phyloP scores from a whole-genome alignment of 2,113 vertebrate genomes.

The Chitala chitala region DNA sequence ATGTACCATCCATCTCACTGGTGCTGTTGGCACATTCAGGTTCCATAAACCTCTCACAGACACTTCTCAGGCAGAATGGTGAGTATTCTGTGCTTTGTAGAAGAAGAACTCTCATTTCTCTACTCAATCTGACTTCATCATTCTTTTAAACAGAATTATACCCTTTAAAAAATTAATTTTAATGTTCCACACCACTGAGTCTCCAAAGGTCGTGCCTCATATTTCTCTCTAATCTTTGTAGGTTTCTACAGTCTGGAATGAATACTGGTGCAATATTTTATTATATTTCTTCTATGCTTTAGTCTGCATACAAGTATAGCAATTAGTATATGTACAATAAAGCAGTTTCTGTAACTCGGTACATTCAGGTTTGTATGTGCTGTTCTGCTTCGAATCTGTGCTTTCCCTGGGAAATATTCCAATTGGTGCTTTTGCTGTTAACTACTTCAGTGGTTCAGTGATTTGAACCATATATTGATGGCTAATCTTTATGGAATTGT shows the following conservation, averaged over 20 bases:
- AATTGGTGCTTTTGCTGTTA: conserved; percentile 35
- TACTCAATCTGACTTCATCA: conserved; percentile 46
- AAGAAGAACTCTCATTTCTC: conserved; percentile 48
- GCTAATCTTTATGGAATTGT: conserved; percentile 54
- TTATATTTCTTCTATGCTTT: too few relatives aligned
- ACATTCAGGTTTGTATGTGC: too few relatives aligned
- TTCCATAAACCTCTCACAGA: conserved; percentile 60
- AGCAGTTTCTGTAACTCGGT: too few relatives aligned
- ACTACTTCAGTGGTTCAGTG: conserved; percentile 45
- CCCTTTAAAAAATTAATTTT: conserved; percentile 52
- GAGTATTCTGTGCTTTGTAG: not conserved
- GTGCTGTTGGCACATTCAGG: conserved; percentile 65
- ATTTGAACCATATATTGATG: conserved; percentile 57
- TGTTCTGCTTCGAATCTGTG: too few relatives aligned
- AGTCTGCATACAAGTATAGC: too few relatives aligned
- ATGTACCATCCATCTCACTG: conserved; percentile 65
- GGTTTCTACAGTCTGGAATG: too few relatives aligned
- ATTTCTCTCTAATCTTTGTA: conserved; percentile 45
- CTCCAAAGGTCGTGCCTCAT: conserved; percentile 28
- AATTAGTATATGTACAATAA: too few relatives aligned
- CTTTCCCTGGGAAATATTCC: not conserved
- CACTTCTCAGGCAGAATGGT: conserved; percentile 27
- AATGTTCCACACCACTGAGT: conserved; percentile 56
- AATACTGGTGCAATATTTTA: not conserved
- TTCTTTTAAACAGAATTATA: conserved; percentile 52